phyloP scores from a whole-genome alignment of 1,140 invertebrate genomes.

The Drosophila paulistorum region DNA sequence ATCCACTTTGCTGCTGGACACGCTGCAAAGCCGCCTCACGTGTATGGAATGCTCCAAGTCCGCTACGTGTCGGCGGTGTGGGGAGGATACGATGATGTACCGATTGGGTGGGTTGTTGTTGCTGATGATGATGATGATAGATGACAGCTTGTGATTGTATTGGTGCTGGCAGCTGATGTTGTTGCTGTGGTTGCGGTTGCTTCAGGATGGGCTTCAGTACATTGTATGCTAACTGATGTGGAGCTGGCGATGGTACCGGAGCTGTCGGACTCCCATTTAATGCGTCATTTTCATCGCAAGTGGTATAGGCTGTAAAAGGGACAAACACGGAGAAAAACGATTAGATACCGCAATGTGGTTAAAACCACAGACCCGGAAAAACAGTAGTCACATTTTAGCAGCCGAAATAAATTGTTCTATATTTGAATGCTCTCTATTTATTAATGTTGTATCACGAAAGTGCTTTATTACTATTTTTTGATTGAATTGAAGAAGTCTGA shows the following conservation, averaged over 20 bases:
- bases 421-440: too few species aligned
- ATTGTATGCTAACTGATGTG: conserved; percentile 63
- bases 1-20: conserved; percentile 72
- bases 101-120: conserved; percentile 18
- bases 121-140: conserved; percentile 3
- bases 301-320: conserved; percentile 48
- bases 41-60: conserved; percentile 59
- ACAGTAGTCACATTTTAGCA: neutral
- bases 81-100: conserved; percentile 68
- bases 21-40: conserved; percentile 64
- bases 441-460: too few species aligned
- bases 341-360: neutral
- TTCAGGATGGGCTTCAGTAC: conserved; percentile 71
- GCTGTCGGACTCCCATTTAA: conserved; percentile 48
- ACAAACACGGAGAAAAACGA: neutral
- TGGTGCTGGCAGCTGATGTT: conserved; percentile 19
- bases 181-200: conserved; percentile 52
- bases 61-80: conserved; percentile 60
- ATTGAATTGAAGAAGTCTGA: too few species aligned
- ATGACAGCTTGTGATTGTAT: neutral
- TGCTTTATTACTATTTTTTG: too few species aligned
- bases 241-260: conserved; percentile 60
- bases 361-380: too few species aligned
- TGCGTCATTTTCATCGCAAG: conserved; percentile 73
- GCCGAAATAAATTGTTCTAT: too few species aligned